A percentile compares a stretch with the other conserved stretches of the same genome.
phyloP scores from a whole-genome alignment of 2,797 vertebrate species.

The Clarias fuscus region DNA sequence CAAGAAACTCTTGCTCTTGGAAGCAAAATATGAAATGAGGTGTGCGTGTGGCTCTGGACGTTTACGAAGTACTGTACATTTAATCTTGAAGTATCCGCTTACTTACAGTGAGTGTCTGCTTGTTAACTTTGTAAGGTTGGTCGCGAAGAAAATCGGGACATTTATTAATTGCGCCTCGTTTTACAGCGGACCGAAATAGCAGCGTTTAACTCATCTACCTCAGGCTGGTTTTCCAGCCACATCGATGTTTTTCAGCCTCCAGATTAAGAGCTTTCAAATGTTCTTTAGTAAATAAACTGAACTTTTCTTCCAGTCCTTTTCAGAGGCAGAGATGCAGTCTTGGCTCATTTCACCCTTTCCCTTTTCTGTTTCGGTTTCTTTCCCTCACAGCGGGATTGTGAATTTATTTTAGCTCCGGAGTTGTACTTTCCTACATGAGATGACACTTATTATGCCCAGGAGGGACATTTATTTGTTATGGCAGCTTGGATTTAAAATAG shows the following conservation, averaged over 20 bases:
- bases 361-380: conserved; percentile 23
- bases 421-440: conserved; percentile 22
- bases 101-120: background rate
- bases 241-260: conserved; percentile 30
- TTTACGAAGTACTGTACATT: background rate
- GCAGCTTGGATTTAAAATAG: conserved; percentile 17
- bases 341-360: conserved; percentile 24
- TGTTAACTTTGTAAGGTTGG: conserved; percentile 41
- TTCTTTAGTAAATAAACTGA: conserved; percentile 21
- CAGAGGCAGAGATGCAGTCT: conserved; percentile 16
- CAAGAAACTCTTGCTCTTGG: no score
- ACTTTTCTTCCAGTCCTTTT: conserved; percentile 30
- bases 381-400: conserved; percentile 14
- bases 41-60: no score
- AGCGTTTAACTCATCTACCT: conserved; percentile 33
- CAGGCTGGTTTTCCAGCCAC: conserved; percentile 10
- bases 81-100: background rate
- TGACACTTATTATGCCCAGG: conserved; percentile 20
- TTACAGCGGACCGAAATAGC: conserved; percentile 46
- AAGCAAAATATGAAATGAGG: no score
- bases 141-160: conserved; percentile 46
- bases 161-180: conserved; percentile 43
- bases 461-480: conserved; percentile 11
- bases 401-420: conserved; percentile 21
- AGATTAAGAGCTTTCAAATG: conserved; percentile 39